Conservation (phyloP, 2,113 vertebrate species). For the Malaclemys terrapin region DNA sequence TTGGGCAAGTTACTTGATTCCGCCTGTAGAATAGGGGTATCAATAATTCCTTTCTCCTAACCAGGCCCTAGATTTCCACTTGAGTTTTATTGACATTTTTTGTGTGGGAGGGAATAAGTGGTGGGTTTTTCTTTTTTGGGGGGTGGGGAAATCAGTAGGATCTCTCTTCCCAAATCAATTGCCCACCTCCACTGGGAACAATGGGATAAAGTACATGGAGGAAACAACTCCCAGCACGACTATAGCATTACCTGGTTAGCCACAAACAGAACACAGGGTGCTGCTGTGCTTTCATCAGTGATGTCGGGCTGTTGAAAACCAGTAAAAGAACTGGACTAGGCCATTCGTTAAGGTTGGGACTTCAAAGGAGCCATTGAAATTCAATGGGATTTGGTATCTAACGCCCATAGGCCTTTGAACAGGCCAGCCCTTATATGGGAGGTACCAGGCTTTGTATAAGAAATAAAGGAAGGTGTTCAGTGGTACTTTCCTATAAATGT, state of each 20-base stretch:
- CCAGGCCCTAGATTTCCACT: fast-evolving
- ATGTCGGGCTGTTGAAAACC: not conserved
- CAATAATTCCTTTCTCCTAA: fast-evolving
- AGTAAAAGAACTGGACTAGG: not conserved
- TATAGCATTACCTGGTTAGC: fast-evolving
- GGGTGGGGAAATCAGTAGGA: not conserved
- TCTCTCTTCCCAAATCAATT: not conserved
- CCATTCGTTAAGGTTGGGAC: not conserved
- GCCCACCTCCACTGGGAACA: not conserved
- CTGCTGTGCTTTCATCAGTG: not conserved
- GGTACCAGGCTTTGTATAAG: not conserved
- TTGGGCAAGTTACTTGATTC: not conserved
- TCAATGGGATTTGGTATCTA: not conserved
- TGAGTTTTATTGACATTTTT: fast-evolving
- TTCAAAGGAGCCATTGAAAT: not conserved
- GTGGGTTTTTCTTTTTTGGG: no score
- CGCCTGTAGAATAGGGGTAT: not conserved
- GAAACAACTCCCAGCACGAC: not conserved
- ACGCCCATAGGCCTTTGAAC: not conserved
- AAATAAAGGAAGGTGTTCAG: not conserved
- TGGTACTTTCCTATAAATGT: not conserved
- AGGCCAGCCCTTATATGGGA: not conserved
- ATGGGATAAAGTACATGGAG: not conserved
- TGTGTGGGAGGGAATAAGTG: not conserved
- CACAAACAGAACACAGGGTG: not conserved